Base-by-base conservation (phyloP, 2,888 invertebrate species). In the Coelopa pilipes region DNA sequence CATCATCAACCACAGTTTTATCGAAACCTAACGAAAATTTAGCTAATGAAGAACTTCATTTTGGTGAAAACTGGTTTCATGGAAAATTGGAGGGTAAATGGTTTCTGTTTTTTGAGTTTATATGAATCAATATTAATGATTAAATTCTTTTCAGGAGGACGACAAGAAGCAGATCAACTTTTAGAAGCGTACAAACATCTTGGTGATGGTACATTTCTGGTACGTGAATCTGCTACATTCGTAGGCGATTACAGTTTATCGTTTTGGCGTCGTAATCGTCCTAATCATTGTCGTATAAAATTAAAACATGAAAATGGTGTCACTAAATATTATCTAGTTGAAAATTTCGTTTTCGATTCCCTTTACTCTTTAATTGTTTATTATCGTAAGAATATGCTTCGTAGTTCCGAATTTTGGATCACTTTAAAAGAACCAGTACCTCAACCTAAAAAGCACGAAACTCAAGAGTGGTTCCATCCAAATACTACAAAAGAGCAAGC, bases 221-320 rank as follows among this genome's bases (percentile, higher is more conserved):
- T 98, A 0, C 90, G 98, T 47, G 96, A 96, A 80, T 97, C 97
- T 84, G 96, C 96, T 45, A 98, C 97, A 0, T 98, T 98, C 88
- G 96, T 97, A 0, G 98, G 98, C 0, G 98, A 98, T 87, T 98
- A 97, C 85, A 96, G 97, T 76, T 89, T 98, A 45, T 98, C 97
- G 0, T 98, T 98, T 88, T 96, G 96, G 97, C 90, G 97, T 15
- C 92, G 93, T 80, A 94, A 94, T 59, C 92, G 93, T 83, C 96
- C 96, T 0, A 96, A 96, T 87, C 98, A 98, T 85, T 97, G 97
- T 85, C 86, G 97, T 63, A 98, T 98, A 75, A 93, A 94, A 84
- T 90, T 96, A 69, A 95, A 94, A 82, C 96, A 96, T 83, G 96
- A 96, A 76, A 91, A 93, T 81, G 97, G 97, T 7, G 90, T 94